A percentile compares a stretch with the other conserved stretches of the same genome.
Evolutionary conservation across 2,797 vertebrate species (phyloP).

Genomic region (Meriones psammophilus): DNA sequence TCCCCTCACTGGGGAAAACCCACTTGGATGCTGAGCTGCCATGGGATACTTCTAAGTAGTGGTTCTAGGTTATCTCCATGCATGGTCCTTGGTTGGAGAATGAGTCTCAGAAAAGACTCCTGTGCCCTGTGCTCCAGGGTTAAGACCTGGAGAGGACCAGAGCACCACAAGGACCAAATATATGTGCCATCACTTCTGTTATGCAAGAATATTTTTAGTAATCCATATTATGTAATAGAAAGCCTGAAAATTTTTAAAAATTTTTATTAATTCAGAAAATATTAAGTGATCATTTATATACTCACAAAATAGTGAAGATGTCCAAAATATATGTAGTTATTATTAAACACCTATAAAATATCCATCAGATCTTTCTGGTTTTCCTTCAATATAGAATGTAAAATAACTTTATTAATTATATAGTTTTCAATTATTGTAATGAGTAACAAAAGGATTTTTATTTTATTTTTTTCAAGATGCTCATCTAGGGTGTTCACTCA

Average conservation of each 20-base stretch:
- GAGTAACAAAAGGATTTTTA: neutral
- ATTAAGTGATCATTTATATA: neutral
- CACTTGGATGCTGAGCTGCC: too few species aligned
- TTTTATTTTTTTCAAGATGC: slow-evolving; percentile 1
- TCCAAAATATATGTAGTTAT: neutral
- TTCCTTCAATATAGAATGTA: neutral
- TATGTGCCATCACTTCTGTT: neutral
- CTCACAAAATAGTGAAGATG: neutral
- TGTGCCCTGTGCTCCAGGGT: too few species aligned
- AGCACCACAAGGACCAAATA: too few species aligned
- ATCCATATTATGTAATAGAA: neutral
- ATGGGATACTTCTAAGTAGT: too few species aligned
- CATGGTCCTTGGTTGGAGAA: too few species aligned
- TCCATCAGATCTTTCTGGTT: neutral
- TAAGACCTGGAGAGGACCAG: too few species aligned
- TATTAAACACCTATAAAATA: neutral
- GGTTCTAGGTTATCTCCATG: too few species aligned
- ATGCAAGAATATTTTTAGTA: neutral
- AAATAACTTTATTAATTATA: neutral
- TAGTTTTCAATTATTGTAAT: neutral
- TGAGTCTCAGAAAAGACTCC: too few species aligned
- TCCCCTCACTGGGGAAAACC: too few species aligned
- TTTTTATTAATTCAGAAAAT: neutral
- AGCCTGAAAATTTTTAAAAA: neutral
- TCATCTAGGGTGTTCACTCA: neutral